A percentile compares a stretch with the other conserved stretches of the same genome.
Evolutionary conservation across 2,113 vertebrate genomes (phyloP).

Genomic region (Poeciliopsis turrubarensis): DNA sequence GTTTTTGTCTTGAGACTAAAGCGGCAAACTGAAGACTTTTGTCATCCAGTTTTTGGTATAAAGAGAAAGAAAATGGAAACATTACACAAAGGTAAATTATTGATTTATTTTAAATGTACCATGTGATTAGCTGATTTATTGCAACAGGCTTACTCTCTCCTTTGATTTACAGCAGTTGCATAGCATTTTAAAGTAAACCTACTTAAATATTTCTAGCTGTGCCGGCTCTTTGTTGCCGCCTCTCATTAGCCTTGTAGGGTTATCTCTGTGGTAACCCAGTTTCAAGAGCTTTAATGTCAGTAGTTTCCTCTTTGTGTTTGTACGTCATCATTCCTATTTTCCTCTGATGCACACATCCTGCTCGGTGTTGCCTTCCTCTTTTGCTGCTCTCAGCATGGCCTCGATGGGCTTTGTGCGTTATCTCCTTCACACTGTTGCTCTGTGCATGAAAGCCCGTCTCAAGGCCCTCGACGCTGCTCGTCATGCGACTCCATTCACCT

Average conservation of each 20-base stretch:
- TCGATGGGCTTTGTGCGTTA: constrained; percentile 63
- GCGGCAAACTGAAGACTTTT: no score
- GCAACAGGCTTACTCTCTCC: no score
- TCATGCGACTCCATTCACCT: constrained; percentile 53
- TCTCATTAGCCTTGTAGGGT: neutral
- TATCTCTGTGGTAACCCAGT: neutral
- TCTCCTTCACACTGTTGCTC: constrained; percentile 45
- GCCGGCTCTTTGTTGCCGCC: neutral
- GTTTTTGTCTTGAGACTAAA: no score
- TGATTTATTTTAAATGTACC: no score
- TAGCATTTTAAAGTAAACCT: neutral
- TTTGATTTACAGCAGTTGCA: no score
- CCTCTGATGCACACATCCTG: constrained; percentile 37
- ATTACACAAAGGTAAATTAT: no score
- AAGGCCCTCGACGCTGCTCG: constrained; percentile 48
- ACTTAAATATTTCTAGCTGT: neutral
- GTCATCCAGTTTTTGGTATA: neutral
- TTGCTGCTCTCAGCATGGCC: constrained; percentile 26
- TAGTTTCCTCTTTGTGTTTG: constrained; percentile 22
- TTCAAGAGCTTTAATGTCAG: constrained; percentile 24
- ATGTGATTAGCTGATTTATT: no score
- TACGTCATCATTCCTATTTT: constrained; percentile 41
- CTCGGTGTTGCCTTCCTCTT: constrained; percentile 18
- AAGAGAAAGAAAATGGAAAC: no score
- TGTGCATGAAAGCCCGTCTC: constrained; percentile 62